A percentile compares a stretch with the other conserved stretches of the same genome.
Evolutionary conservation across 2,888 invertebrate species (phyloP).

Genomic region (Oxyteleia sp.): DNA sequence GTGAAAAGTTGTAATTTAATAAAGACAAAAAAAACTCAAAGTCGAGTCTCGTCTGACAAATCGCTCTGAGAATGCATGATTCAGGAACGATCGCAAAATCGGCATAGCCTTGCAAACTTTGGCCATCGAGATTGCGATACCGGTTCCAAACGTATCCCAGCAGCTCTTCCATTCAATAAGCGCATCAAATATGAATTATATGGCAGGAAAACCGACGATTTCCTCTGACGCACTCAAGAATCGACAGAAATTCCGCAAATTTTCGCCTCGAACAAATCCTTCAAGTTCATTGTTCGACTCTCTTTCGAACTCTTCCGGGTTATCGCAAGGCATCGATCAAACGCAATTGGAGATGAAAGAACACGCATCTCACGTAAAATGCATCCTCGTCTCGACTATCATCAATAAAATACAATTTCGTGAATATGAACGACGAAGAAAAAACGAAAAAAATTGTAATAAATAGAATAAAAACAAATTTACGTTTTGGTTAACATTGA

Average conservation of each 20-base stretch:
- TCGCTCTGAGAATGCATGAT: background rate
- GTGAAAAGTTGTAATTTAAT: no score
- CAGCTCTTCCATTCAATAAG: background rate
- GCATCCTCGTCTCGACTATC: slow-evolving; percentile 9
- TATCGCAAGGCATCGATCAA: background rate
- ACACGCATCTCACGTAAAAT: background rate
- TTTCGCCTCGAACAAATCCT: no score
- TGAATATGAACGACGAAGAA: slow-evolving; percentile 3
- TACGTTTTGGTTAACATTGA: background rate
- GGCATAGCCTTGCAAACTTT: background rate
- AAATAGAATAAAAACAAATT: slow-evolving; percentile 1
- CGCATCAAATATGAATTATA: slow-evolving; percentile 9
- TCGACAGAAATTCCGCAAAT: slow-evolving; percentile 1
- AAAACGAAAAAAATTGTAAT: background rate
- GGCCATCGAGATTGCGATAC: background rate
- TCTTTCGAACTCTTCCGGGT: background rate
- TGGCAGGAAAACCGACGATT: slow-evolving; percentile 12
- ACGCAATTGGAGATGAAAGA: background rate
- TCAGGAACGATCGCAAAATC: background rate
- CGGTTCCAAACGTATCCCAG: background rate
- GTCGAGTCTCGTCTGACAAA: background rate
- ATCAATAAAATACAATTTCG: slow-evolving; percentile 4
- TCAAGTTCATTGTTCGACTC: background rate
- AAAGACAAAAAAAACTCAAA: background rate
- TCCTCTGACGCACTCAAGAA: slow-evolving; percentile 4